These are phyloP conservation scores for Nicator chloris DNA, from an alignment of 2,113 vertebrate species.

Conservation along the genomic window DNA sequence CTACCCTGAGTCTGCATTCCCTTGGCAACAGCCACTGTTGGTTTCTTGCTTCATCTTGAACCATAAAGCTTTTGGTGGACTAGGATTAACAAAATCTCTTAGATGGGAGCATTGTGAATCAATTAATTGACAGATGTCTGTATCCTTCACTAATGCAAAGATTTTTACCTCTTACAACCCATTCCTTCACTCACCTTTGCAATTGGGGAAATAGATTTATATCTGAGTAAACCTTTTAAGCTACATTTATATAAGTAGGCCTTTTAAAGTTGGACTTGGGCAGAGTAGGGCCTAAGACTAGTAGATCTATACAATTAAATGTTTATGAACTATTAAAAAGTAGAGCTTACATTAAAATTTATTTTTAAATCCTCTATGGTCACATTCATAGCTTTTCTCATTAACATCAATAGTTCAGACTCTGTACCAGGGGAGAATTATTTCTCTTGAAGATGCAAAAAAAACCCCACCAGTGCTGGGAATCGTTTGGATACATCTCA, in stretches of 20 bases:
- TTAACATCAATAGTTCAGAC: neutral
- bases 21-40: rapidly evolving
- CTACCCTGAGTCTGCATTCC: neutral
- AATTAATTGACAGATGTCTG: neutral
- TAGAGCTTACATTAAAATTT: neutral
- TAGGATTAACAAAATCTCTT: neutral
- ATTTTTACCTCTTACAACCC: neutral
- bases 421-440: neutral
- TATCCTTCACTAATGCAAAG: neutral
- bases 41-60: neutral
- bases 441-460: neutral
- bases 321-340: neutral
- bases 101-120: neutral
- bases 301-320: neutral
- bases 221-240: neutral
- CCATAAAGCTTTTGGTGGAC: neutral
- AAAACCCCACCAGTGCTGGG: neutral
- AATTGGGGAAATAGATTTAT: neutral
- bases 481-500: neutral
- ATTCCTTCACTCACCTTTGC: neutral
- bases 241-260: neutral
- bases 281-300: neutral
- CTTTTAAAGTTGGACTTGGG: neutral
- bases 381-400: neutral
- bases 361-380: neutral